phyloP scores from a whole-genome alignment of 2,888 invertebrate genomes.

The Mesoligia furuncula region DNA sequence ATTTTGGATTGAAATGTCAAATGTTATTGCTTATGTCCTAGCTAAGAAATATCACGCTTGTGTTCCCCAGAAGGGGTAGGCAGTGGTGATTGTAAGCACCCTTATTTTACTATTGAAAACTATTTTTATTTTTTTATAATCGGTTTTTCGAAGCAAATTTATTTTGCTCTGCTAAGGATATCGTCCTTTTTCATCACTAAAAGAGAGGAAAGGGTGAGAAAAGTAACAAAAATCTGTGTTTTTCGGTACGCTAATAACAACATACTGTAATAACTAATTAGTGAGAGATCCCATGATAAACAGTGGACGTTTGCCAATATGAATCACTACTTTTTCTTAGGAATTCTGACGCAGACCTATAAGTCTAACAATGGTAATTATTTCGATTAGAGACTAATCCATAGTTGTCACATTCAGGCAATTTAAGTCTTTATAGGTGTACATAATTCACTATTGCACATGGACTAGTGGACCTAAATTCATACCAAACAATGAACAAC shows the following conservation, averaged over 20 bases:
- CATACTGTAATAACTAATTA: background rate
- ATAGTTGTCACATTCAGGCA: background rate
- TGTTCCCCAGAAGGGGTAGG: too few relatives aligned
- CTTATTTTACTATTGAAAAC: background rate
- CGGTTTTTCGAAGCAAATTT: background rate
- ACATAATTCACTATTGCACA: background rate
- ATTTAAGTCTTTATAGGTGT: background rate
- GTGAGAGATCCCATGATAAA: background rate
- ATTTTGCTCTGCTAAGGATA: background rate
- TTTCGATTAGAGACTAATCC: background rate
- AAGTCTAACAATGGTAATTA: background rate
- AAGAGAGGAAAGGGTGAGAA: background rate
- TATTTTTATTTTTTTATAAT: background rate
- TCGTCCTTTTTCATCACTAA: background rate
- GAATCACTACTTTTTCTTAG: conserved; percentile 13
- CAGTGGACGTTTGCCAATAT: conserved; percentile 12
- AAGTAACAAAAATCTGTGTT: background rate
- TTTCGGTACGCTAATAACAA: too few relatives aligned
- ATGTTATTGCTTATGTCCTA: conserved; percentile 23
- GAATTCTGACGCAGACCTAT: conserved; percentile 5
- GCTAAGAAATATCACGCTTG: background rate
- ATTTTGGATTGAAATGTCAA: conserved; percentile 45
- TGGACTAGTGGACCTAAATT: background rate
- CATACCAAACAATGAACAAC: background rate
- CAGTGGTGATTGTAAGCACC: background rate